Evolutionary conservation across 37 sponge, comb jelly and placozoan species (phyloP).

Genomic region (Beroe ovata): DNA sequence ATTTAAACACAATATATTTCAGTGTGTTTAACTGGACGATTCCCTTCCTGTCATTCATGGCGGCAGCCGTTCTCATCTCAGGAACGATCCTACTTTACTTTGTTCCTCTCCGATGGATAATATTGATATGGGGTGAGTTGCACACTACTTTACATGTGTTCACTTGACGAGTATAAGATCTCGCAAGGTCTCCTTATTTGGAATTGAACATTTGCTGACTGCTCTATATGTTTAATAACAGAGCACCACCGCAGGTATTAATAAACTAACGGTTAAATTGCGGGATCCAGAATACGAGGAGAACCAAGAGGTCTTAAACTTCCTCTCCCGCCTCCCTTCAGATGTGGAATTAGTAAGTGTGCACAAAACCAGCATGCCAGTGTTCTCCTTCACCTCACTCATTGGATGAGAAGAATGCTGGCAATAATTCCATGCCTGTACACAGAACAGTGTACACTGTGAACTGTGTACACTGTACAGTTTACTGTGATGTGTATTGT

Average conservation of each 20-base stretch:
- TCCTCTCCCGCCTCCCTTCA: conserved; percentile 81
- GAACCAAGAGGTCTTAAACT: conserved; percentile 87
- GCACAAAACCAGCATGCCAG: neutral
- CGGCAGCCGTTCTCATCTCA: conserved; percentile 68
- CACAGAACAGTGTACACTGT: no score
- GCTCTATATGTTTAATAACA: no score
- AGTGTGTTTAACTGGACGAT: conserved; percentile 89
- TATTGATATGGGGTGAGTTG: conserved; percentile 77
- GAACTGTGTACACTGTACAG: no score
- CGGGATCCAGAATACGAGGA: conserved; percentile 80
- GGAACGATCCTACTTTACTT: conserved; percentile 75
- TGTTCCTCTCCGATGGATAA: conserved; percentile 78
- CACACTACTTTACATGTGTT: no score
- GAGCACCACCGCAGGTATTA: conserved; percentile 84
- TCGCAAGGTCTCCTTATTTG: no score
- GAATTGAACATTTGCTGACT: no score
- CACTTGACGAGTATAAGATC: no score
- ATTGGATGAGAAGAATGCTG: no score
- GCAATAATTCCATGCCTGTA: no score
- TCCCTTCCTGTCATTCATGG: conserved; percentile 84
- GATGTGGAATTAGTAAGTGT: conserved; percentile 77
- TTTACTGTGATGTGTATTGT: no score
- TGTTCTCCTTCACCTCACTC: neutral
- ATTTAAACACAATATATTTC: neutral
- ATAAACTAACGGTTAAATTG: conserved; percentile 85